Conservation (phyloP, 2,797 vertebrate genomes). For the Acanthurus lineatus region DNA sequence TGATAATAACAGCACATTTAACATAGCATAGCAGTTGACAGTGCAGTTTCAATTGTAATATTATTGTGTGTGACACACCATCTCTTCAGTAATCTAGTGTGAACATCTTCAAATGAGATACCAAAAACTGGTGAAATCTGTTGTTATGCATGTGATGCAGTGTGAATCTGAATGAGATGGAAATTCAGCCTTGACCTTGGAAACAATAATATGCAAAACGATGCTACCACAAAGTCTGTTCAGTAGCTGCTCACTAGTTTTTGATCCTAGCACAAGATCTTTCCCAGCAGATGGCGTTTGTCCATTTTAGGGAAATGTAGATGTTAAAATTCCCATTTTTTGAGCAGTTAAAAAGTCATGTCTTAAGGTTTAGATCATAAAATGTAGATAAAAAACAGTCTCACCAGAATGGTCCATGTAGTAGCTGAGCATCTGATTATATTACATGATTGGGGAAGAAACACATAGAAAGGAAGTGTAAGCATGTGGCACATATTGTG, state of each 20-base stretch:
- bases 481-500: neutral
- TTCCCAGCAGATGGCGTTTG: neutral
- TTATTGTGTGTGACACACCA: neutral
- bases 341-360: neutral
- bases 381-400: neutral
- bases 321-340: neutral
- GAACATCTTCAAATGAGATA: neutral
- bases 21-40: neutral
- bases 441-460: neutral
- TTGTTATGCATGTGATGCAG: neutral
- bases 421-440: neutral
- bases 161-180: neutral
- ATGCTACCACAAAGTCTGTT: neutral
- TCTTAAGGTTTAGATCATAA: neutral
- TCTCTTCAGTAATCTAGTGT: neutral
- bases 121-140: neutral
- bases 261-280: neutral
- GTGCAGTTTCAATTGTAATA: neutral
- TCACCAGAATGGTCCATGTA: neutral
- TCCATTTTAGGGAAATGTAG: neutral
- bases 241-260: neutral
- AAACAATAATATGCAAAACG: neutral
- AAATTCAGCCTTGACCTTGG: neutral
- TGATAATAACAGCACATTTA: slow-evolving; percentile 10
- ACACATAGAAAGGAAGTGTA: neutral